Base-by-base conservation (phyloP, 2,113 vertebrate genomes). In the Paralichthys olivaceus region DNA sequence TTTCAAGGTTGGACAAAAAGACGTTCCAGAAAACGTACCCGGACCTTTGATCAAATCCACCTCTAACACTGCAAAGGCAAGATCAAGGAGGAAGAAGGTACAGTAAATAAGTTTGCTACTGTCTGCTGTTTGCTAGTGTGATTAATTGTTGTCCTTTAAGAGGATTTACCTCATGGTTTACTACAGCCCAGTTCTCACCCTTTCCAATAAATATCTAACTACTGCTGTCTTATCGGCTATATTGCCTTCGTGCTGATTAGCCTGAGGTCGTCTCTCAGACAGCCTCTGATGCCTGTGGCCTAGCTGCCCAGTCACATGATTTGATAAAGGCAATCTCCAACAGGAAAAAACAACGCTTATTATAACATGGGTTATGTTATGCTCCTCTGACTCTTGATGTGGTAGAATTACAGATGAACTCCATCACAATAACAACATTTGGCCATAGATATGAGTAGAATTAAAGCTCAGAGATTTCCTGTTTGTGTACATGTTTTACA, bases 41-140 rank as follows among this genome's bases (percentile, higher is more conserved):
- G 74, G 85, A 17, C 22, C 32, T 64, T 45, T 5, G 7, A 78
- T 47, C 37, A 77, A 79, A 28, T 47, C 57, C 43, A 72, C 43
- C 40, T n/a, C 45, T 0, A 49, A 75, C 1, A 19, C 26, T 37
- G 29, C 69, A 28, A 68, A 84, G 17, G 17, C 64, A 2, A 82
- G 64, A 26, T 70, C 56, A 7, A 88, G 85, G 77, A 91, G 86
- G 84, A 89, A 79, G 45, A 93, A 93, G 93, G 93, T 94, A 90
- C 7, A 56, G 13, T 4, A 74, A 23, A 54, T 2, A 13, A 43
- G 0, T 26, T 23, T 63, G 0, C 7, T 56, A 13, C 4, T 34
- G 4, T 69, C 13, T n/a, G n/a, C n/a, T n/a, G n/a, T n/a, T n/a
- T n/a, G n/a, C n/a, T n/a, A 53, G 5, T 58, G 19, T 60, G 13